A percentile compares a stretch with the other conserved stretches of the same genome.
These are phyloP conservation scores for Atta colombica DNA, from an alignment of 1,140 invertebrate species.

Conservation along the genomic window DNA sequence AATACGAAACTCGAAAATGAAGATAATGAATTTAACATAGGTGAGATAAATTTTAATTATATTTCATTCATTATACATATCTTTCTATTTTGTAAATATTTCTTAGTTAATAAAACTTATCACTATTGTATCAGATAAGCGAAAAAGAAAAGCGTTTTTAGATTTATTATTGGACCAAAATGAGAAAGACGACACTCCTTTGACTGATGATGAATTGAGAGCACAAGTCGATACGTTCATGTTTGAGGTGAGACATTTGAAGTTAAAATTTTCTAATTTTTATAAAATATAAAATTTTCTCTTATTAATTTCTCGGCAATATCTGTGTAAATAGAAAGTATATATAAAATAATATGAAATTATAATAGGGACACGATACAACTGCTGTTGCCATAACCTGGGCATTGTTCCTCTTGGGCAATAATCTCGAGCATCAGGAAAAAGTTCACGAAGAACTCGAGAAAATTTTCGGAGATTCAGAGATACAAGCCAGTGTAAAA, in stretches of 20 bases:
- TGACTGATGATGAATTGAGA: constrained; percentile 90
- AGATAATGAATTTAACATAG: constrained; percentile 17
- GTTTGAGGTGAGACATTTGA: constrained; percentile 89
- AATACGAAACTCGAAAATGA: not conserved
- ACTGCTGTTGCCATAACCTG: constrained; percentile 88
- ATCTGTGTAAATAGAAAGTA: not conserved
- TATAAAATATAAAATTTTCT: not conserved
- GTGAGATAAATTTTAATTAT: not conserved
- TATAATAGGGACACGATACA: constrained; percentile 88
- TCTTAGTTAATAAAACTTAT: not conserved
- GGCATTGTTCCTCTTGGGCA: constrained; percentile 87
- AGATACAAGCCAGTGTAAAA: constrained; percentile 81
- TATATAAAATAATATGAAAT: not conserved
- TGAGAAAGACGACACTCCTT: constrained; percentile 84
- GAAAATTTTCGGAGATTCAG: constrained; percentile 86
- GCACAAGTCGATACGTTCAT: constrained; percentile 93
- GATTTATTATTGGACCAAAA: constrained; percentile 90
- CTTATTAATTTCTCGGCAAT: not conserved
- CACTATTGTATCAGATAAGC: constrained; percentile 76
- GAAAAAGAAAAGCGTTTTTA: constrained; percentile 88
- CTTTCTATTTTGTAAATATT: not conserved
- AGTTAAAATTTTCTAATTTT: not conserved
- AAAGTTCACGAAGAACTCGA: constrained; percentile 89
- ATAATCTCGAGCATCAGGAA: constrained; percentile 88
- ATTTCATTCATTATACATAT: no score